A percentile compares a stretch with the other conserved stretches of the same genome.
phyloP scores from a whole-genome alignment of 2,888 invertebrate genomes.

The Drosophila tanythrix region DNA sequence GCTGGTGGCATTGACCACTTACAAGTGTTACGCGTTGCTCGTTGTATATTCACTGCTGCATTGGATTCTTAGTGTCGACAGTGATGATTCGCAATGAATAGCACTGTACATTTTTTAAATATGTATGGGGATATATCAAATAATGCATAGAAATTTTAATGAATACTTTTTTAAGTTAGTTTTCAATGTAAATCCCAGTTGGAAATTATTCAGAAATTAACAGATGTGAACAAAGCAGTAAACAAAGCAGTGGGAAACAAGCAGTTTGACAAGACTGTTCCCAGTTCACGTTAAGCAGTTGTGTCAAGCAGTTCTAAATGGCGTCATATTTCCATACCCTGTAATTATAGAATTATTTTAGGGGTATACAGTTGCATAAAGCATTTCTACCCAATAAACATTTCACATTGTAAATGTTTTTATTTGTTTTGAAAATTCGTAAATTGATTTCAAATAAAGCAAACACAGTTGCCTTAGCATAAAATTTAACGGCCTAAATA shows the following conservation, averaged over 20 bases:
- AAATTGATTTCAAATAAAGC: background rate
- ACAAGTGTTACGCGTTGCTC: constrained; percentile 39
- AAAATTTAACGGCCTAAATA: constrained; percentile 1
- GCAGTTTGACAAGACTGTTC: background rate
- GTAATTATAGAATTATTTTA: background rate
- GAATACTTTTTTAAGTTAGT: background rate
- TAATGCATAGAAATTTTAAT: background rate
- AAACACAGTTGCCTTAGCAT: constrained; percentile 11
- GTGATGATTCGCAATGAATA: constrained; percentile 31
- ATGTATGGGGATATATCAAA: background rate
- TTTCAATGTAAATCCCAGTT: background rate
- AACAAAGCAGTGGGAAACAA: background rate
- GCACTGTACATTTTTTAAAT: background rate
- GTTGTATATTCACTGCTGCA: constrained; percentile 50
- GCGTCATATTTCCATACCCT: background rate
- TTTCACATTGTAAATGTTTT: background rate
- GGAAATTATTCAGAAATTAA: background rate
- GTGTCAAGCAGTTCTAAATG: background rate
- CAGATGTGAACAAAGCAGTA: background rate
- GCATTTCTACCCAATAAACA: background rate
- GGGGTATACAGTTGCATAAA: background rate
- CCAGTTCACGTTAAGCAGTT: background rate
- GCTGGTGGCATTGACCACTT: constrained; percentile 11
- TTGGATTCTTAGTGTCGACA: constrained; percentile 29
- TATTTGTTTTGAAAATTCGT: background rate